These are phyloP conservation scores for Psittacara wagleri DNA, from an alignment of 2,113 vertebrate species.

Conservation along the genomic window DNA sequence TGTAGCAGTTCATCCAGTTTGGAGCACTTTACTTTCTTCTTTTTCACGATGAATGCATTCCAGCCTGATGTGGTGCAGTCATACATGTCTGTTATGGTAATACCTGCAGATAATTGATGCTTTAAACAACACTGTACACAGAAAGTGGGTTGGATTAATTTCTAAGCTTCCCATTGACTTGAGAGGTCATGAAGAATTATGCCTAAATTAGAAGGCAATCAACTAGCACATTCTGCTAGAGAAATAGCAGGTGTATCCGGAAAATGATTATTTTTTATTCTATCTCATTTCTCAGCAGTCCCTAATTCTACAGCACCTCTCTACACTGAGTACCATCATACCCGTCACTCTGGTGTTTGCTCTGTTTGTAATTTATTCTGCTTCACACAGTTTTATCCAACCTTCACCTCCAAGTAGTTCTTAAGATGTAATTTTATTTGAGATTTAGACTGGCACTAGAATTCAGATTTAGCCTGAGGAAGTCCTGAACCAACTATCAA, in stretches of 20 bases:
- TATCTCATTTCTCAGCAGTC: neutral
- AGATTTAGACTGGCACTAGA: neutral
- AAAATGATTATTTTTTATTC: neutral
- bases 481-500: neutral
- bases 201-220: neutral
- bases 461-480: neutral
- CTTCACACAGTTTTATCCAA: neutral
- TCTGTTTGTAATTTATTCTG: neutral
- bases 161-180: neutral
- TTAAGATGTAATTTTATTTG: neutral
- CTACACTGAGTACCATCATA: neutral
- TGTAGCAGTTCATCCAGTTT: constrained; percentile 41
- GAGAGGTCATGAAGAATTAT: neutral
- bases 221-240: neutral
- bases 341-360: neutral
- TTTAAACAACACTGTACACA: neutral
- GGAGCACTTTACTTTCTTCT: constrained; percentile 44
- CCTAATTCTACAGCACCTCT: neutral
- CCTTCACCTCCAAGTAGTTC: neutral
- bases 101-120: constrained; percentile 26
- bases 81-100: neutral
- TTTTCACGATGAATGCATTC: neutral
- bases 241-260: neutral
- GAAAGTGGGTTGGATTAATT: neutral
- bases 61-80: constrained; percentile 52